These are phyloP conservation scores for Tetrapedia diversipes DNA, from an alignment of 2,888 invertebrate genomes.

Conservation along the genomic window DNA sequence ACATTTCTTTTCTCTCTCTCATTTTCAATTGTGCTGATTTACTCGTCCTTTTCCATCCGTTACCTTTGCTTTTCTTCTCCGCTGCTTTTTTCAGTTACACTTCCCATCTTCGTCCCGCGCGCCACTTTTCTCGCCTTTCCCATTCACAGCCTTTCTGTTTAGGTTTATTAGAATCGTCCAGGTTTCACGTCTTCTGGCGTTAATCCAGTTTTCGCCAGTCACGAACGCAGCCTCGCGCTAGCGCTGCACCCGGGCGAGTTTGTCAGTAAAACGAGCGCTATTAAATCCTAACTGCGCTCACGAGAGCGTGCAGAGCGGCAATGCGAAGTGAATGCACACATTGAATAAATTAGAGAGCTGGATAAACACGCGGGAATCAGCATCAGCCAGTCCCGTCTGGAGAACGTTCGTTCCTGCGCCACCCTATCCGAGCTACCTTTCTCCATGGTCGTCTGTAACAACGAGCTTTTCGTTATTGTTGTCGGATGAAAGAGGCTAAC, in stretches of 20 bases:
- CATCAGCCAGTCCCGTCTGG: slow-evolving; percentile 60
- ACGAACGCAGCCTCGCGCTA: slow-evolving; percentile 59
- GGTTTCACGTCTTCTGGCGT: slow-evolving; percentile 70
- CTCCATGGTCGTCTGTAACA: slow-evolving; percentile 49
- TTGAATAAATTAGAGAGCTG: slow-evolving; percentile 78
- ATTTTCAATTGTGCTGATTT: too few species aligned
- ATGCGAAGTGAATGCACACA: slow-evolving; percentile 77
- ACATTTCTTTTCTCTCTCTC: not conserved
- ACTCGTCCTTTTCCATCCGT: too few species aligned
- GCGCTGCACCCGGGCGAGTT: slow-evolving; percentile 72
- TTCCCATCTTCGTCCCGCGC: not conserved
- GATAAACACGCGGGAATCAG: slow-evolving; percentile 75
- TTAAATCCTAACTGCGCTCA: slow-evolving; percentile 77
- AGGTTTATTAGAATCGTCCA: slow-evolving; percentile 62
- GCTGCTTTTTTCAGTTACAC: too few species aligned
- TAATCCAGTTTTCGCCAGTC: slow-evolving; percentile 74
- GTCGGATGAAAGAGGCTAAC: slow-evolving; percentile 58
- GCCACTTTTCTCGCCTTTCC: not conserved
- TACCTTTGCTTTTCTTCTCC: too few species aligned
- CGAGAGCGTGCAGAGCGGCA: slow-evolving; percentile 67
- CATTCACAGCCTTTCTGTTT: slow-evolving; percentile 5
- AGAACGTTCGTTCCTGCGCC: slow-evolving; percentile 45
- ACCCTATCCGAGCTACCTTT: slow-evolving; percentile 34
- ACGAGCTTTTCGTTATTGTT: slow-evolving; percentile 63
- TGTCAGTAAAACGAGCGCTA: slow-evolving; percentile 76